A percentile compares a stretch with the other conserved stretches of the same genome.
These are phyloP conservation scores for Hycleus cichorii DNA, from an alignment of 1,140 invertebrate genomes.

Conservation along the genomic window DNA sequence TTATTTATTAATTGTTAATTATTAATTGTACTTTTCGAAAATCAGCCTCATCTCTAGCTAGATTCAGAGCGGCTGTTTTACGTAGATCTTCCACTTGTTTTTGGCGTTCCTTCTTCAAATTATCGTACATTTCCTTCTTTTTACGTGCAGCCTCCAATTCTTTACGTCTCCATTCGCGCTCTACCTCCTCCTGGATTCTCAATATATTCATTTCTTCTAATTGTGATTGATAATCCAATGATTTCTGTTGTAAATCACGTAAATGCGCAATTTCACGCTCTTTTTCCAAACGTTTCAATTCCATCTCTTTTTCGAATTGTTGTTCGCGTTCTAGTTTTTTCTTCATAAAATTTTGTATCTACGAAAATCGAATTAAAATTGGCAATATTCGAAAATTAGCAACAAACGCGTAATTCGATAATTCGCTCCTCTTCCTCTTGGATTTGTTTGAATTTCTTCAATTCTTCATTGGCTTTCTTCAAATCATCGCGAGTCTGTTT, in stretches of 20 bases:
- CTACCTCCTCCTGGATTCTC: slow-evolving; percentile 42
- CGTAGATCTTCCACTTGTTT: slow-evolving; percentile 46
- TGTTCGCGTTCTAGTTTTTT: slow-evolving; percentile 51
- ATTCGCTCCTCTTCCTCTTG: slow-evolving; percentile 52
- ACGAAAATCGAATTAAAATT: slow-evolving; percentile 28
- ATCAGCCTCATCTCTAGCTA: slow-evolving; percentile 53
- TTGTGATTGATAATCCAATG: slow-evolving; percentile 35
- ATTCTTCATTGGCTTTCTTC: slow-evolving; percentile 48
- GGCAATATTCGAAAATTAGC: too few relatives aligned
- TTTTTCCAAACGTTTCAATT: slow-evolving; percentile 42
- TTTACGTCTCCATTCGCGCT: slow-evolving; percentile 41
- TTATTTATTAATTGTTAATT: neutral
- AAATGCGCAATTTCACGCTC: slow-evolving; percentile 46
- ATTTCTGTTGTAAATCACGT: slow-evolving; percentile 42
- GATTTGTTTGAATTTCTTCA: slow-evolving; percentile 48
- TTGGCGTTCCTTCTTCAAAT: slow-evolving; percentile 40
- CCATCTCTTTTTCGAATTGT: slow-evolving; percentile 47
- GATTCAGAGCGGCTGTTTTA: slow-evolving; percentile 50
- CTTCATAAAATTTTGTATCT: slow-evolving; percentile 51
- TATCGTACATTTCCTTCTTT: slow-evolving; percentile 26
- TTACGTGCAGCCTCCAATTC: slow-evolving; percentile 36
- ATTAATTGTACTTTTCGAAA: slow-evolving; percentile 44
- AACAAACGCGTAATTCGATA: slow-evolving; percentile 46
- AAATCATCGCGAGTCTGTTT: slow-evolving; percentile 46
- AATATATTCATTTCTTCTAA: slow-evolving; percentile 41